A percentile compares a stretch with the other conserved stretches of the same genome.
These are phyloP conservation scores for Coregonus sp. DNA, from an alignment of 2,797 vertebrate genomes.

Conservation along the genomic window DNA sequence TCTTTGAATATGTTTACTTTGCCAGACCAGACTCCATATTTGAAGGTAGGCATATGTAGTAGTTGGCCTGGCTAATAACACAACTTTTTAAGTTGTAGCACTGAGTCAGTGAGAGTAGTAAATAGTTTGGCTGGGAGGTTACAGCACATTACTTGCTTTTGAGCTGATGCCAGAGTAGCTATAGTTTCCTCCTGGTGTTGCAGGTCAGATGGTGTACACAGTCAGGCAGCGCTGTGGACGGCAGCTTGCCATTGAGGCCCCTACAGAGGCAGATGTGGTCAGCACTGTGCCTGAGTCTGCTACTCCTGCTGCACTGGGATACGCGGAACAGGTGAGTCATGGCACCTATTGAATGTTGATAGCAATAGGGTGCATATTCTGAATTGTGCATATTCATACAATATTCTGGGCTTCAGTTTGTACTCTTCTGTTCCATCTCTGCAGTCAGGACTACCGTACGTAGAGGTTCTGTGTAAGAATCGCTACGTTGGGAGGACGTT, in stretches of 20 bases:
- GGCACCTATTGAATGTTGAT: too few species aligned
- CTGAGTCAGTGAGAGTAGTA: not conserved
- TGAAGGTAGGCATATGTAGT: constrained; percentile 78
- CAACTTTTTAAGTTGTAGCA: not conserved
- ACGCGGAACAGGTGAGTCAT: constrained; percentile 85
- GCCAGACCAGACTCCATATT: constrained; percentile 98
- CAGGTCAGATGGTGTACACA: constrained; percentile 98
- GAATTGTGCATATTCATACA: too few species aligned
- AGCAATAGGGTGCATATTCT: too few species aligned
- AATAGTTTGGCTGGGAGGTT: not conserved
- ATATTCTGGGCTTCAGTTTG: not conserved
- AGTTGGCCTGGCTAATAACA: not conserved
- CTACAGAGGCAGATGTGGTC: constrained; percentile 92
- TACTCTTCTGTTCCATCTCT: constrained; percentile 1
- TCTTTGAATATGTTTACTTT: constrained; percentile 99
- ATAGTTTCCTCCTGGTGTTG: constrained; percentile 7
- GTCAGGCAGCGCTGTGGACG: constrained; percentile 93
- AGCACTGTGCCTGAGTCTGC: constrained; percentile 98
- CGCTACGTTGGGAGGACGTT: constrained; percentile 96
- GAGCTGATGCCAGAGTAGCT: not conserved
- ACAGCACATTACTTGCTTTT: not conserved
- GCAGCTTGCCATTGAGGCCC: constrained; percentile 93
- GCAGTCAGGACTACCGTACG: constrained; percentile 90
- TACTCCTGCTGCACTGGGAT: constrained; percentile 95
- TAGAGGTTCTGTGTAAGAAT: constrained; percentile 97